Percentiles rank a stretch among this genome's conserved stretches.
phyloP scores from a whole-genome alignment of 2,113 vertebrate genomes.

The Nycticorax nycticorax region DNA sequence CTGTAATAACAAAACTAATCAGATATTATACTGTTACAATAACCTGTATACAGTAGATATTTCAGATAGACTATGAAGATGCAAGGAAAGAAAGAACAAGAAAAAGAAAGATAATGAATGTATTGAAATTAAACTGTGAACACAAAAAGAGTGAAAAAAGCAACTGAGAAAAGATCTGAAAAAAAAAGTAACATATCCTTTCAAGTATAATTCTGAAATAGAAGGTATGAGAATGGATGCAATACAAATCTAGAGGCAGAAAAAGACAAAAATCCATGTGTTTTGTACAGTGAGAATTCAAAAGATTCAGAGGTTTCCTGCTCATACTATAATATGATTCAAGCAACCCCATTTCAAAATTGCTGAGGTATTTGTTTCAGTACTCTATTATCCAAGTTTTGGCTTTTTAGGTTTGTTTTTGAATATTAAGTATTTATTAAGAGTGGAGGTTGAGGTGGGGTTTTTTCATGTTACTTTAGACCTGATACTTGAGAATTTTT shows the following conservation, averaged over 20 bases:
- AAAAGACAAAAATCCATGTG: background rate
- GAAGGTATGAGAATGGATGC: background rate
- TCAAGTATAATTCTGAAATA: background rate
- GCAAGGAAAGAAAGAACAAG: background rate
- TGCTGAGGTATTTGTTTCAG: background rate
- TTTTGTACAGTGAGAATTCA: background rate
- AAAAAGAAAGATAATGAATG: background rate
- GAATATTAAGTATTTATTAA: background rate
- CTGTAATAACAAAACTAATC: background rate
- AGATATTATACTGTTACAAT: background rate
- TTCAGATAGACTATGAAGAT: background rate
- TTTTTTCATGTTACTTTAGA: background rate
- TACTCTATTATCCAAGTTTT: background rate
- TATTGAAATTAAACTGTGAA: background rate
- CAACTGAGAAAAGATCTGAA: background rate
- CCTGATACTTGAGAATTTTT: background rate
- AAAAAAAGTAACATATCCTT: background rate
- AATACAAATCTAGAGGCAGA: background rate
- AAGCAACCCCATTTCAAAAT: background rate
- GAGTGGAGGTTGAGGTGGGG: fast-evolving
- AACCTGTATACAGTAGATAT: background rate
- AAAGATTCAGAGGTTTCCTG: background rate
- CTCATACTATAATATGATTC: background rate
- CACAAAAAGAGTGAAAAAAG: background rate
- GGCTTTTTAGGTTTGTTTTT: background rate